These are phyloP conservation scores for Acronicta aceris DNA, from an alignment of 2,888 invertebrate genomes.

Conservation along the genomic window DNA sequence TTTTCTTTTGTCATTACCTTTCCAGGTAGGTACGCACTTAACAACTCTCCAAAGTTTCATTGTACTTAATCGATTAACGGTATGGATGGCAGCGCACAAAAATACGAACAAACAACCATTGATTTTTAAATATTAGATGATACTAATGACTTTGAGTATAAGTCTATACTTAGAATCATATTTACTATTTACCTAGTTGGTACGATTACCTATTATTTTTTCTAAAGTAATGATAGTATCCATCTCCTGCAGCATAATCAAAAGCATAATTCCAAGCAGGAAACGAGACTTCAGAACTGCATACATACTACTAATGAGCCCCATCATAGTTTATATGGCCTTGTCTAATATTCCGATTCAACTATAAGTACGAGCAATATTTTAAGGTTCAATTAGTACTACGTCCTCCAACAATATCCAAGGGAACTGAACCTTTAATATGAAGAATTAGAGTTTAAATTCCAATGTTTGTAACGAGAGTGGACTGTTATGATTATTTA, in stretches of 20 bases:
- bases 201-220: background rate
- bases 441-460: conserved; percentile 16
- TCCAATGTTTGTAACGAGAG: conserved; percentile 1
- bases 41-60: no score
- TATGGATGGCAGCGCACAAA: no score
- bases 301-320: conserved; percentile 10
- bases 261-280: conserved; percentile 21
- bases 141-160: no score
- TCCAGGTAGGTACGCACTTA: no score
- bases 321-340: conserved; percentile 20
- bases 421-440: conserved; percentile 5
- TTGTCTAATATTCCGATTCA: conserved; percentile 6
- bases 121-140: no score
- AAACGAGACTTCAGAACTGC: conserved; percentile 29
- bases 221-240: background rate
- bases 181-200: background rate
- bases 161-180: background rate
- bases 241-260: conserved; percentile 3
- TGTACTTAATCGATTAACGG: no score
- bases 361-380: conserved; percentile 11
- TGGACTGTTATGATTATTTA: conserved; percentile 23
- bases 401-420: conserved; percentile 2
- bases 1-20: no score
- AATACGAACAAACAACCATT: no score
- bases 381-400: conserved; percentile 14